These are phyloP conservation scores for Hydrotaea diabolus DNA, from an alignment of 2,888 invertebrate genomes.

Conservation along the genomic window DNA sequence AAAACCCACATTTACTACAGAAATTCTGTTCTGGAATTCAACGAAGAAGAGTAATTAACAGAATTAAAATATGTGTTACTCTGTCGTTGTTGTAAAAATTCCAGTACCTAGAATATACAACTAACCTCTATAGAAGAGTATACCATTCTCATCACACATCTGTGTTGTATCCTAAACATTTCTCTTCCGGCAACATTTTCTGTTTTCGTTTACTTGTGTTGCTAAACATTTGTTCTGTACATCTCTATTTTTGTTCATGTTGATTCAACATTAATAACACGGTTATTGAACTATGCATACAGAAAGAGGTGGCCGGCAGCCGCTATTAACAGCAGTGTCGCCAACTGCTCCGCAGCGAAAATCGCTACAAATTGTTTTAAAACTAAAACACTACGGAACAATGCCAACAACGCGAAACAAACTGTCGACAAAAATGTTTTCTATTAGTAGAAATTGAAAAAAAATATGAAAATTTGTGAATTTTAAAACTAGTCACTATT, in stretches of 20 bases:
- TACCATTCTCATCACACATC: conserved; percentile 2
- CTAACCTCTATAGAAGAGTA: not conserved
- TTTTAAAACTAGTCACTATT: too few species aligned
- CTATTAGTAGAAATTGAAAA: too few species aligned
- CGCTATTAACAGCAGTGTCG: too few species aligned
- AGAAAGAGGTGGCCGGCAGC: too few species aligned
- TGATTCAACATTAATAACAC: conserved; percentile 50
- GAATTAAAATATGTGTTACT: too few species aligned
- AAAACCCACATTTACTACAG: not conserved
- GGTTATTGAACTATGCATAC: conserved; percentile 61
- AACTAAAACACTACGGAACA: too few species aligned
- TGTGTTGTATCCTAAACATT: not conserved
- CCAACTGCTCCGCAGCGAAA: too few species aligned
- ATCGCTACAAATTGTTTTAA: too few species aligned
- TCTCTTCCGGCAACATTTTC: not conserved
- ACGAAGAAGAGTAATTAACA: too few species aligned
- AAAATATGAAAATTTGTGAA: too few species aligned
- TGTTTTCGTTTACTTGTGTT: conserved; percentile 15
- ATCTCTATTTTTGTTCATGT: not conserved
- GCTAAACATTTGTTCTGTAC: conserved; percentile 44
- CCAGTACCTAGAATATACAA: conserved; percentile 1
- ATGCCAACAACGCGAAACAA: too few species aligned
- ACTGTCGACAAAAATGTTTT: too few species aligned
- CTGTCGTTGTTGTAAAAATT: not conserved
- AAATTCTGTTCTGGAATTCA: conserved; percentile 1